Evolutionary conservation across 2,797 vertebrate genomes (phyloP), one percentile per base, ranked within the genome.

Genomic region (Fistularia commersonii): DNA sequence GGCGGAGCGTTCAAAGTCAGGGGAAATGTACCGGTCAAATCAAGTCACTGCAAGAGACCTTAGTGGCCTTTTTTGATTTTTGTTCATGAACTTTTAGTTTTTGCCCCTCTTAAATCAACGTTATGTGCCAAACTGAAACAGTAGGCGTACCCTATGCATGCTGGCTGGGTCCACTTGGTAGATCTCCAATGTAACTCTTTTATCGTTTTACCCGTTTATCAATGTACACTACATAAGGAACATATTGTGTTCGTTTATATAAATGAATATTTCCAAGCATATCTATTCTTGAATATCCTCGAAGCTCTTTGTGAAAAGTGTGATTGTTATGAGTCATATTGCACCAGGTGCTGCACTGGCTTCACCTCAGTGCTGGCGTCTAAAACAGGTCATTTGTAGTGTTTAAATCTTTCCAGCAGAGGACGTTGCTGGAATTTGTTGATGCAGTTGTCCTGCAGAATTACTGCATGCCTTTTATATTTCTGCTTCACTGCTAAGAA

Each of bases 391-490:
- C n/a, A n/a, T n/a, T n/a, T n/a, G n/a, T n/a, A n/a, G n/a, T n/a
- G n/a, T n/a, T n/a, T n/a, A n/a, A 0, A 11, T 51, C 9, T 44
- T 5, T 58, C 61, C 82, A 75, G 58, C 49, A 77, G 77, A 66
- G 57, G 59, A 37, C 7, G 32, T 9, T 68, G 44, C 56, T 69
- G 53, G 48, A 6, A 39, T 44, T 12, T 56, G 4, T 41, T 59
- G 23, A 13, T 32, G 14, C 11, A 15, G 2, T 46, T n/a, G 11
- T 45, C 14, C 45, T 31, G 13, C 5, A 38, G 36, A 38, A 38
- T 8, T 10, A 15, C 10, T 32, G 42, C 13, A 32, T 31, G 42
- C 6, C 36, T 38, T 45, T 11, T 8, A 14, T 37, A 9, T 51
- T 48, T n/a, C n/a, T 2, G 31, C 0, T 43, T 43, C 48, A 34